Base-by-base conservation (phyloP, 1,140 invertebrate genomes). In the Prorops nasuta region DNA sequence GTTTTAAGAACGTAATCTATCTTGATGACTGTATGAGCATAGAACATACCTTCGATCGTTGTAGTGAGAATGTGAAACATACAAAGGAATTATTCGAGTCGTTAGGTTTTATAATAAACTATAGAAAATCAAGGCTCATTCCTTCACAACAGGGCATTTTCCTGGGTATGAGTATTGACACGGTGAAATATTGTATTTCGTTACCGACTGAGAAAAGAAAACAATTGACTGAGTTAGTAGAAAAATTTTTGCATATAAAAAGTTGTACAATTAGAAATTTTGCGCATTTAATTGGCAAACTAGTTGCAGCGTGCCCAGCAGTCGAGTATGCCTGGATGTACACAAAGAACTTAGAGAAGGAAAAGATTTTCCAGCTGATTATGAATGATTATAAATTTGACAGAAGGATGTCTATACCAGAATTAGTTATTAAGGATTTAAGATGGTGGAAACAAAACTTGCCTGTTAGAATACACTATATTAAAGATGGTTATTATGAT, bases 21-120 rank as follows among this genome's bases (percentile, higher is more conserved):
- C n/a, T n/a, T n/a, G n/a, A n/a, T n/a, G n/a, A n/a, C n/a, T n/a
- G n/a, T n/a, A n/a, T n/a, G n/a, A n/a, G n/a, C n/a, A n/a, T n/a
- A n/a, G n/a, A n/a, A n/a, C n/a, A n/a, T n/a, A n/a, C n/a, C n/a
- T n/a, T n/a, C n/a, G n/a, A n/a, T n/a, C n/a, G n/a, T n/a, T n/a
- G n/a, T n/a, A n/a, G n/a, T n/a, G n/a, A n/a, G n/a, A n/a, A n/a
- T n/a, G n/a, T n/a, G n/a, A n/a, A n/a, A n/a, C n/a, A n/a, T n/a
- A n/a, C n/a, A n/a, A 41, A 21, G 52, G 51, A 43, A 22, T 52
- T 3, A 34, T 49, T 39, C 48, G 44, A 16, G 35, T 41, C 0
- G 41, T 54, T 12, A 37, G n/a, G n/a, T n/a, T 34, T 24, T 16
- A 37, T 28, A 18, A 39, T n/a, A n/a, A n/a, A n/a, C n/a, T n/a